Percentiles rank a stretch among this genome's conserved stretches.
Evolutionary conservation across 1,140 invertebrate genomes (phyloP).

Genomic region (Drosophila serrata): DNA sequence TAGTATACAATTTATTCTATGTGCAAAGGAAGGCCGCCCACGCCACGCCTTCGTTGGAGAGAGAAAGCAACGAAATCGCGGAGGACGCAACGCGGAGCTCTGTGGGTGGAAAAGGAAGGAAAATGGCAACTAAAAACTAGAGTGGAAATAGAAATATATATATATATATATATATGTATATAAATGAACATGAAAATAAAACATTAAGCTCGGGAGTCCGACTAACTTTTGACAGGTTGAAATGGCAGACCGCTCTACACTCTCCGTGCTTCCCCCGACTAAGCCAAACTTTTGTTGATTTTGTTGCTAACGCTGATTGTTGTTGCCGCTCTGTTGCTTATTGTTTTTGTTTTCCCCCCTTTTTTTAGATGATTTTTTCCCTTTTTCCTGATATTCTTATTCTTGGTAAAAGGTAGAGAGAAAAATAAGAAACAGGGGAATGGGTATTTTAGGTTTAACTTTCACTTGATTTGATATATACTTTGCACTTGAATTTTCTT

Average conservation of each 20-base stretch:
- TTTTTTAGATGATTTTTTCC: background rate
- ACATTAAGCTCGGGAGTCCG: constrained; percentile 44
- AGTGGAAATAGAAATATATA: constrained; percentile 35
- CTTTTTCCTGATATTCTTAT: background rate
- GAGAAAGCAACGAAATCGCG: constrained; percentile 10
- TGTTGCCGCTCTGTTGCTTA: constrained; percentile 21
- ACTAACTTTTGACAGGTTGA: constrained; percentile 71
- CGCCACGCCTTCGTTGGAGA: constrained; percentile 54
- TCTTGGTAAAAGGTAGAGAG: constrained; percentile 17
- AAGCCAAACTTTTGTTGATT: constrained; percentile 24
- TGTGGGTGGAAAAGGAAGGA: background rate
- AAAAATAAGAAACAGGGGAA: background rate
- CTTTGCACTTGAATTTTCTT: constrained; percentile 33
- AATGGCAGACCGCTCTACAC: constrained; percentile 37
- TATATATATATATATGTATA: constrained; percentile 32
- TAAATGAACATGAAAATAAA: constrained; percentile 37
- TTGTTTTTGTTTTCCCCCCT: background rate
- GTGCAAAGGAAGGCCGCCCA: constrained; percentile 34
- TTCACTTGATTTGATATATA: constrained; percentile 42
- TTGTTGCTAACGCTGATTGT: constrained; percentile 42
- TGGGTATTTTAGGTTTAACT: constrained; percentile 29
- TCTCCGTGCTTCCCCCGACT: background rate
- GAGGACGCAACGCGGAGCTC: constrained; percentile 1
- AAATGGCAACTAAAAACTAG: constrained; percentile 4
- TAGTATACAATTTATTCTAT: constrained; percentile 2